These are phyloP conservation scores for Dicranocentrus wangi DNA, from an alignment of 2,888 invertebrate species.

Conservation along the genomic window DNA sequence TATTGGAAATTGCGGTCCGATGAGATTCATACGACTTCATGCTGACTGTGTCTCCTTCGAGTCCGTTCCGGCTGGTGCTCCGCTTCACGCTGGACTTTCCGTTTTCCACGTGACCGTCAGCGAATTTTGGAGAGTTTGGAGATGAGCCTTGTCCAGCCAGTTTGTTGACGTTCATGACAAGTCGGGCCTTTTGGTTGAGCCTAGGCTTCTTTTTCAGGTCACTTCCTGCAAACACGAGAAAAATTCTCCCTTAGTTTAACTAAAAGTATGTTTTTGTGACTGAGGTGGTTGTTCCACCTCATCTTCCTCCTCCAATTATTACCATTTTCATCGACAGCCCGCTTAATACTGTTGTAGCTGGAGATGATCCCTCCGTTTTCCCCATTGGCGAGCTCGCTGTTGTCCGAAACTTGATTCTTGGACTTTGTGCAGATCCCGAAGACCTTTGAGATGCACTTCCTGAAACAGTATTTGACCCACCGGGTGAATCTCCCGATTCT, in stretches of 20 bases:
- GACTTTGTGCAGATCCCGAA: conserved; percentile 51
- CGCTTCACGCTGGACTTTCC: conserved; percentile 39
- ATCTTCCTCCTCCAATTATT: no score
- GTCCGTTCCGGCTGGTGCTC: background rate
- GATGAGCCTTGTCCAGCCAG: conserved; percentile 66
- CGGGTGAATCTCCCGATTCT: conserved; percentile 91
- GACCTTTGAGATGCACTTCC: conserved; percentile 45
- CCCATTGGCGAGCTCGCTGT: conserved; percentile 19
- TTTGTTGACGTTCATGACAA: conserved; percentile 72
- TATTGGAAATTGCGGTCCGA: conserved; percentile 41
- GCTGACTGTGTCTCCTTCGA: conserved; percentile 39
- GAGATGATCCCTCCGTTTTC: conserved; percentile 37
- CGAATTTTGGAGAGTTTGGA: conserved; percentile 30
- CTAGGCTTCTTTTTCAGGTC: conserved; percentile 60
- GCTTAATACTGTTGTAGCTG: conserved; percentile 46
- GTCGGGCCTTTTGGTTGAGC: conserved; percentile 69
- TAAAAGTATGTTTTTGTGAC: background rate
- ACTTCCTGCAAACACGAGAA: no score
- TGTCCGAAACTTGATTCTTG: conserved; percentile 56
- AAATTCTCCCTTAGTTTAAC: background rate
- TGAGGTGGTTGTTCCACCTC: no score
- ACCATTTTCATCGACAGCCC: conserved; percentile 54
- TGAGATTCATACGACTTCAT: conserved; percentile 48
- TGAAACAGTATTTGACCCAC: conserved; percentile 83
- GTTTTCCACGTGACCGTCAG: conserved; percentile 54